A percentile compares a stretch with the other conserved stretches of the same genome.
These are phyloP conservation scores for Melinaea menophilus DNA, from an alignment of 2,888 invertebrate species.

Conservation along the genomic window DNA sequence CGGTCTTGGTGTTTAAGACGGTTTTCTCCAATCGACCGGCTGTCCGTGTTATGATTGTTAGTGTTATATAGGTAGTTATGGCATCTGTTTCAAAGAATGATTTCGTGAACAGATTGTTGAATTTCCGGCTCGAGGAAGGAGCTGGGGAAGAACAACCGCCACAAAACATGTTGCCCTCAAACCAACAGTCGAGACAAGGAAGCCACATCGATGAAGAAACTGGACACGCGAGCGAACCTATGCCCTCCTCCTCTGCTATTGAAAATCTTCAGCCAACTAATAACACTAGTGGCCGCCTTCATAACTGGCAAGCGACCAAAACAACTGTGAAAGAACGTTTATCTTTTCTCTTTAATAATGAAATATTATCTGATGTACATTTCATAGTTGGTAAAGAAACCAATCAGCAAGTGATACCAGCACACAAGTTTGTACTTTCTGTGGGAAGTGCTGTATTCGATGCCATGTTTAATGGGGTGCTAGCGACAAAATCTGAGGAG, in stretches of 20 bases:
- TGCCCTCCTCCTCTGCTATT: slow-evolving; percentile 53
- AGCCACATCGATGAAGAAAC: slow-evolving; percentile 57
- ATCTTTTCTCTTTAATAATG: slow-evolving; percentile 78
- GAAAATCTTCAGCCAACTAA: slow-evolving; percentile 65
- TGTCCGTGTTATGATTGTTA: slow-evolving; percentile 47
- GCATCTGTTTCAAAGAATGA: slow-evolving; percentile 69
- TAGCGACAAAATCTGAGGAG: slow-evolving; percentile 82
- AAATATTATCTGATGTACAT: slow-evolving; percentile 81
- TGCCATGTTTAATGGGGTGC: slow-evolving; percentile 89
- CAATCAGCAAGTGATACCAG: slow-evolving; percentile 84
- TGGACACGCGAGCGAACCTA: slow-evolving; percentile 50
- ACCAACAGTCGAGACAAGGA: slow-evolving; percentile 60
- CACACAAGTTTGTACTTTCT: slow-evolving; percentile 88
- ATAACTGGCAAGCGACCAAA: slow-evolving; percentile 87
- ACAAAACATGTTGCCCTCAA: slow-evolving; percentile 75
- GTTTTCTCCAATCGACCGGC: slow-evolving; percentile 21
- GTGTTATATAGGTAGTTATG: slow-evolving; percentile 43
- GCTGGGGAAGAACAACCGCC: slow-evolving; percentile 64
- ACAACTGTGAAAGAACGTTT: slow-evolving; percentile 86
- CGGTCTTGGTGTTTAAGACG: slow-evolving; percentile 5
- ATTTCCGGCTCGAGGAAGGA: slow-evolving; percentile 58
- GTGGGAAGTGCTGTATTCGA: slow-evolving; percentile 92
- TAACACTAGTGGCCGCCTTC: slow-evolving; percentile 67
- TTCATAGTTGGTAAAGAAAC: slow-evolving; percentile 87
- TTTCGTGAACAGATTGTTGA: slow-evolving; percentile 60